Conservation (phyloP, 2,797 vertebrate genomes). For the Tenualosa thibaudeaui region DNA sequence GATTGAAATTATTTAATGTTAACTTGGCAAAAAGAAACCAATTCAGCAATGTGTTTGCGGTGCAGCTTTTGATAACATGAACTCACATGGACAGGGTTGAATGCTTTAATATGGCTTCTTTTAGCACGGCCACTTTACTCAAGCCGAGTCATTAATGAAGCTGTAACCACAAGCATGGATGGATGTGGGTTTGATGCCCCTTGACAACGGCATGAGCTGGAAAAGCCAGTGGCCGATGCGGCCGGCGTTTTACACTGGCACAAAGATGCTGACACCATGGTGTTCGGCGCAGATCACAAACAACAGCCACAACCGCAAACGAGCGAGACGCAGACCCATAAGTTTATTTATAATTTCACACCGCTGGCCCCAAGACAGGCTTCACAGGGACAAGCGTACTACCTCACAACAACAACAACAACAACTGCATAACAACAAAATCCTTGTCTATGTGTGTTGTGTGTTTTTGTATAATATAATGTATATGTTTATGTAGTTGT, state of each 20-base stretch:
- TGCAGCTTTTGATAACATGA: neutral
- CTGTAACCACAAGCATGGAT: neutral
- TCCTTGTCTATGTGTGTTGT: too few species aligned
- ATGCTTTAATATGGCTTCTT: neutral
- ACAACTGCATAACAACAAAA: neutral
- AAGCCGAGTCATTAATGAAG: neutral
- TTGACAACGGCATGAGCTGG: neutral
- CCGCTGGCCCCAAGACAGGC: neutral
- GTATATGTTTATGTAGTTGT: too few species aligned
- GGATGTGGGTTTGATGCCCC: neutral
- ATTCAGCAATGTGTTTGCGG: neutral
- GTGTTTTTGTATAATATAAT: too few species aligned
- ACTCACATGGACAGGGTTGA: neutral
- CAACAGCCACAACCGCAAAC: conserved; percentile 35
- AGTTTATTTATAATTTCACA: conserved; percentile 20
- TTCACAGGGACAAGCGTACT: neutral
- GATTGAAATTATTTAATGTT: neutral
- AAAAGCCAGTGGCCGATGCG: neutral
- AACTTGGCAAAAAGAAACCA: neutral
- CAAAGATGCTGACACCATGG: conserved; percentile 38
- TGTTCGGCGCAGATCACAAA: conserved; percentile 26
- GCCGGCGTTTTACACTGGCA: conserved; percentile 27
- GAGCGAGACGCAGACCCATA: conserved; percentile 21
- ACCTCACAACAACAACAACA: neutral
- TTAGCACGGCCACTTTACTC: neutral